Percentiles rank a stretch among this genome's conserved stretches.
Conservation (phyloP, 2,888 invertebrate species). For the Apamea crenata region DNA sequence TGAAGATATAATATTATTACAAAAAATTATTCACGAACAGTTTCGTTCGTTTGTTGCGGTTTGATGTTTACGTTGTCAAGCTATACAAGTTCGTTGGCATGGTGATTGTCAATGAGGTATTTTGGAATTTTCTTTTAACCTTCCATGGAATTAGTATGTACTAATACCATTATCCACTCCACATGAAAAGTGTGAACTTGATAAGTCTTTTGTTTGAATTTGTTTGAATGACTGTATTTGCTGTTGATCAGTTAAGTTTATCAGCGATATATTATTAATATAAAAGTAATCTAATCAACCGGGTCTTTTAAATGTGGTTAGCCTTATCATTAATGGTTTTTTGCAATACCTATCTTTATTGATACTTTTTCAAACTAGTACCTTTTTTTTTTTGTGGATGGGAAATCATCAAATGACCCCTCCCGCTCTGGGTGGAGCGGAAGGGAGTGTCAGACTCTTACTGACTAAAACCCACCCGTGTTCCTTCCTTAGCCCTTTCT, state of each 20-base stretch:
- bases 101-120: slow-evolving; percentile 49
- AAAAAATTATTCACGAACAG: slow-evolving; percentile 19
- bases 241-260: no score
- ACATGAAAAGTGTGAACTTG: not conserved
- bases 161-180: not conserved
- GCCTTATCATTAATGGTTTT: not conserved
- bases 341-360: not conserved
- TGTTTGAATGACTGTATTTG: no score
- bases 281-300: not conserved
- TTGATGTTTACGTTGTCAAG: slow-evolving; percentile 56
- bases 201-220: no score
- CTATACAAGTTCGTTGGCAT: slow-evolving; percentile 64
- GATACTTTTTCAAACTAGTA: not conserved
- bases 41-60: slow-evolving; percentile 16
- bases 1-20: slow-evolving; percentile 10
- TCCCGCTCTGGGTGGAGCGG: no score
- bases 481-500: no score
- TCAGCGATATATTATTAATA: not conserved
- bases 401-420: no score
- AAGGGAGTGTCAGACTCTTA: no score
- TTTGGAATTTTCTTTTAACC: not conserved
- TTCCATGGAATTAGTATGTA: not conserved
- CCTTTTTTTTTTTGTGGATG: no score
- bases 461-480: no score
- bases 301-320: not conserved